Percentiles rank a stretch among this genome's conserved stretches.
These are phyloP conservation scores for Morpho achilles DNA, from an alignment of 2,888 invertebrate genomes.

Conservation along the genomic window DNA sequence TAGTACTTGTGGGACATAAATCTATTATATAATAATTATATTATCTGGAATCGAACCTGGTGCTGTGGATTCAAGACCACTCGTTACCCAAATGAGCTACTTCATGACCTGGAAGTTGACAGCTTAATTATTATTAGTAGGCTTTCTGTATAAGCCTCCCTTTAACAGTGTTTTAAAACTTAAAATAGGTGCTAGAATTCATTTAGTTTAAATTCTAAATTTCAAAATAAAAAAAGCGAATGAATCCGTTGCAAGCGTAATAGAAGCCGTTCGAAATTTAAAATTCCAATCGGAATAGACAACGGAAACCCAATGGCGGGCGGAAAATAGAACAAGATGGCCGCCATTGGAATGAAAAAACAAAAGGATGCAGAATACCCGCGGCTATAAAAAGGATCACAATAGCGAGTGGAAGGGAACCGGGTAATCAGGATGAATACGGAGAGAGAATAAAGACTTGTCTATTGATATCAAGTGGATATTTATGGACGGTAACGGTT, in stretches of 20 bases:
- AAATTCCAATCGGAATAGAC: slow-evolving; percentile 41
- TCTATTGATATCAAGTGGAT: slow-evolving; percentile 26
- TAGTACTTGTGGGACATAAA: too few species aligned
- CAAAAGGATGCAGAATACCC: slow-evolving; percentile 49
- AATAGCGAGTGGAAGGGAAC: slow-evolving; percentile 42
- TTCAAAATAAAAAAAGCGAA: neutral
- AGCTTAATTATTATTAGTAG: too few species aligned
- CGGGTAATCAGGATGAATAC: slow-evolving; percentile 37
- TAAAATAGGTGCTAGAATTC: too few species aligned
- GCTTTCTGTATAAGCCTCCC: too few species aligned
- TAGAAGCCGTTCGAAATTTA: slow-evolving; percentile 37
- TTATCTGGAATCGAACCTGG: too few species aligned
- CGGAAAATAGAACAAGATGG: slow-evolving; percentile 40
- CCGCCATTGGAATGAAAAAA: slow-evolving; percentile 44
- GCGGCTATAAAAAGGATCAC: slow-evolving; percentile 44
- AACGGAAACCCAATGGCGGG: slow-evolving; percentile 35
- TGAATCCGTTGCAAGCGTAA: slow-evolving; percentile 19
- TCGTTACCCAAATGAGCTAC: too few species aligned
- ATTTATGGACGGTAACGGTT: neutral
- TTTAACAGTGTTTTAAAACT: too few species aligned
- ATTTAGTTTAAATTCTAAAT: too few species aligned
- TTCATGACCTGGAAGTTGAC: too few species aligned
- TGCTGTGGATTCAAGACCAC: too few species aligned
- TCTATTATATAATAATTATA: too few species aligned
- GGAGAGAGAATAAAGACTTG: slow-evolving; percentile 46